Evolutionary conservation across 2,113 vertebrate genomes (phyloP), one percentile per base, ranked within the genome.

Genomic region (Syrmaticus mikado): DNA sequence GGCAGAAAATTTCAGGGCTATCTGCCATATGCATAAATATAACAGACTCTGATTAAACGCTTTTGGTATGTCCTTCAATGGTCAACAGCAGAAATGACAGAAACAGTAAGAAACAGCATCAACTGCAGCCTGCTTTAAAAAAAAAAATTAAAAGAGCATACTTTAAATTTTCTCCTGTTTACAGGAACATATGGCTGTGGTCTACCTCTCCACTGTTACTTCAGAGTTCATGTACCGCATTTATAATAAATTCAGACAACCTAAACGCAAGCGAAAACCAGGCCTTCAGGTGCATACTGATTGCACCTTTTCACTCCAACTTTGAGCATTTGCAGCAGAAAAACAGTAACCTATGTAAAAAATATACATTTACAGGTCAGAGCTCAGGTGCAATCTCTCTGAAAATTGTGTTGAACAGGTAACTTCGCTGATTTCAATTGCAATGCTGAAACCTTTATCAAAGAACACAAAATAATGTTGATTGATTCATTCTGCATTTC

Each of bases 391-490:
- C 82, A 89, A 82, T 83, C 57, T 53, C 57, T 55, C 36, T 81
- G 72, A 94, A 93, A 94, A 92, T 81, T 45, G 38, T 28, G 22
- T 30, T 67, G 57, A 91, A 89, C 40, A 45, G 57, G 57, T 77
- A 92, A 92, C 27, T 93, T 76, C 74, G 73, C 68, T 75, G 89
- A 87, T 85, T 87, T 80, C 85, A 87, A 92, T 72, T 81, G 57
- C 38, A 85, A 21, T 36, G 34, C 85, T 87, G 83, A 89, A 89
- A 64, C 5, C 24, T 85, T 60, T 85, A 70, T 32, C 82, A 83
- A 64, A 91, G 60, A 80, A 77, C 21, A 89, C 34, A 87, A 77
- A 93, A 82, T 73, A 94, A 80, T 22, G 18, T 27, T 48, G 55
- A 79, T 21, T 53, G 64, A 89, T 73, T 85, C 60, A 13, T 57